A percentile compares a stretch with the other conserved stretches of the same genome.
These are phyloP conservation scores for Malthinus seriepunctatus DNA, from an alignment of 2,888 invertebrate species.

Conservation along the genomic window DNA sequence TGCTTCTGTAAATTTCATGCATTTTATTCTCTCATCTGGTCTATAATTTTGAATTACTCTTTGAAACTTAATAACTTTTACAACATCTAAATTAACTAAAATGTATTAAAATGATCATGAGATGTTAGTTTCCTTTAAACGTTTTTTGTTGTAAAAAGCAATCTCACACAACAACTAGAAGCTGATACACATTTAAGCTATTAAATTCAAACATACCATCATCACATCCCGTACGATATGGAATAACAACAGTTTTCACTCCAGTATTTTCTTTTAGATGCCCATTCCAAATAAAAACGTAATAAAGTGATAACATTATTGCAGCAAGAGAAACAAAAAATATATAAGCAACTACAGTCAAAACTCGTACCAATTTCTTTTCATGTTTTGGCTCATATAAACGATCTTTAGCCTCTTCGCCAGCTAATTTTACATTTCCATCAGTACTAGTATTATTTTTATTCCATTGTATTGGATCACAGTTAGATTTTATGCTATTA, in stretches of 20 bases:
- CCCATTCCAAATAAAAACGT: slow-evolving; percentile 93
- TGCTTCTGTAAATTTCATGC: too few relatives aligned
- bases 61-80: neutral
- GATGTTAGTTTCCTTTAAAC: too few relatives aligned
- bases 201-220: slow-evolving; percentile 14
- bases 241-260: slow-evolving; percentile 18
- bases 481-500: slow-evolving; percentile 42
- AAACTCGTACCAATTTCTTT: slow-evolving; percentile 85
- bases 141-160: too few relatives aligned
- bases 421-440: slow-evolving; percentile 67
- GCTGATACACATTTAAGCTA: too few relatives aligned
- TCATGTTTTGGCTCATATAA: slow-evolving; percentile 82
- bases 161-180: too few relatives aligned
- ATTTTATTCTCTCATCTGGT: too few relatives aligned
- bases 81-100: too few relatives aligned
- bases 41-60: neutral
- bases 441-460: slow-evolving; percentile 52
- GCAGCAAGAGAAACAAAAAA: slow-evolving; percentile 93
- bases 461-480: slow-evolving; percentile 35
- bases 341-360: slow-evolving; percentile 92
- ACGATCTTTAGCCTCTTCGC: slow-evolving; percentile 68
- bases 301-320: slow-evolving; percentile 90
- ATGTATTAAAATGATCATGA: too few relatives aligned
- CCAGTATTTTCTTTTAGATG: slow-evolving; percentile 52
- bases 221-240: slow-evolving; percentile 19